Evolutionary conservation across 2,113 vertebrate species (phyloP), one percentile per base, ranked within the genome.

Genomic region (Austrofundulus limnaeus): DNA sequence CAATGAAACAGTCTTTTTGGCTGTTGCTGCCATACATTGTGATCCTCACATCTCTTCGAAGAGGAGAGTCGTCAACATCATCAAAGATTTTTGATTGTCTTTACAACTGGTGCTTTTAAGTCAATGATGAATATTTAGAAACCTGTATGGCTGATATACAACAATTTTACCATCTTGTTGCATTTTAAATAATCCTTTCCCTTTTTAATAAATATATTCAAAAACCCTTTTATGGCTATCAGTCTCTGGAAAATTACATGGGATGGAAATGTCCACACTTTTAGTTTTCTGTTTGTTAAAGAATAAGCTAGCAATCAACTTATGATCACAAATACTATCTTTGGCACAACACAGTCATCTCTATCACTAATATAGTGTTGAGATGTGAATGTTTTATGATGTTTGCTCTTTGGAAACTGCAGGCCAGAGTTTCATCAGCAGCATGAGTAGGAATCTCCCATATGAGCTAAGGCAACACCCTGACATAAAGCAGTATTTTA

Each of bases 81-180:
- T 84, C n/a, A 75, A 58, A 39, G 66, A 59, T 65, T 65, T 59
- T 55, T 64, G 64, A 80, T 88, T 71, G 49, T 65, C 69, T 54
- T 55, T 42, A 2, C 52, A 37, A 45, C 43, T 47, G 46, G 34
- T n/a, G n/a, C n/a, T n/a, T n/a, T n/a, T n/a, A n/a, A n/a, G n/a
- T n/a, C 1, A 16, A 1, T 3, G 25, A 11, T 11, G 50, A 10
- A 14, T 31, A n/a, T 28, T 31, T 31, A 2, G 14, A 51, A 16
- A 16, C 3, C 14, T 16, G 9, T 17, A 49, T 21, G 34, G 6
- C 37, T 55, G 6, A 21, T 39, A 16, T 41, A 20, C 5, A 39
- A 41, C 3, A 13, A 4, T 41, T 4, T 53, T 3, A 17, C 19
- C 19, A 17, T 8, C 2, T 15, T 42, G 15, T 11, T 25, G 28